Percentiles rank a stretch among this genome's conserved stretches.
Evolutionary conservation across 1,140 invertebrate genomes (phyloP).

Genomic region (Drosophila pallidifrons): DNA sequence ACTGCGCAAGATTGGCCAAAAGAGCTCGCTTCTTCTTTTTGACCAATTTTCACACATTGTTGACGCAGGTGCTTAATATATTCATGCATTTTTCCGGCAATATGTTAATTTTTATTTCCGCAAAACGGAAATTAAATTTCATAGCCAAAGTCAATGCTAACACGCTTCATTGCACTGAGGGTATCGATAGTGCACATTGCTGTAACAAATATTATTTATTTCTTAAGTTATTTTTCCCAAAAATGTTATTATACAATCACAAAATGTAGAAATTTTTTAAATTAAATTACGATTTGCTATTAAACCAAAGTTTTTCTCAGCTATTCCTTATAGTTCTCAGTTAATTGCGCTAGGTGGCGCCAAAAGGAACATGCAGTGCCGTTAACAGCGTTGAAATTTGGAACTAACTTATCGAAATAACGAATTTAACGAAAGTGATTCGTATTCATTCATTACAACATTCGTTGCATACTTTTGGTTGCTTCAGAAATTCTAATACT

Average conservation of each 20-base stretch:
- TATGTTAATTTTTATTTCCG: constrained; percentile 62
- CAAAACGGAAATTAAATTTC: constrained; percentile 65
- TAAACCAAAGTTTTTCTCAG: no score
- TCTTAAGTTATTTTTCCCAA: background rate
- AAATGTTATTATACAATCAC: no score
- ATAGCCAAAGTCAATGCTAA: constrained; percentile 1
- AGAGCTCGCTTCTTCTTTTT: constrained; percentile 38
- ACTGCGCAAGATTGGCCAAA: constrained; percentile 70
- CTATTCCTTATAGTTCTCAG: background rate
- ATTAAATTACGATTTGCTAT: no score
- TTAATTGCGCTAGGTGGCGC: constrained; percentile 29
- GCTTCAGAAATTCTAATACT: background rate
- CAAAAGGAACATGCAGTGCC: background rate
- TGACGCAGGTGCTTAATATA: constrained; percentile 56
- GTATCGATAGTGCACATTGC: background rate
- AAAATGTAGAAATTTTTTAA: no score
- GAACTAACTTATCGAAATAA: constrained; percentile 3
- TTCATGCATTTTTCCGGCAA: constrained; percentile 31
- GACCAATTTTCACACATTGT: constrained; percentile 73
- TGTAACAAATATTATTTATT: background rate
- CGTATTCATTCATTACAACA: background rate
- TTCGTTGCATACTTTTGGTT: constrained; percentile 29
- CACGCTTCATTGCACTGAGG: constrained; percentile 50
- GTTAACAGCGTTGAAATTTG: background rate
- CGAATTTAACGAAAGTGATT: constrained; percentile 7